Base-by-base conservation (phyloP, 2,888 invertebrate species). In the Mythimna impura region DNA sequence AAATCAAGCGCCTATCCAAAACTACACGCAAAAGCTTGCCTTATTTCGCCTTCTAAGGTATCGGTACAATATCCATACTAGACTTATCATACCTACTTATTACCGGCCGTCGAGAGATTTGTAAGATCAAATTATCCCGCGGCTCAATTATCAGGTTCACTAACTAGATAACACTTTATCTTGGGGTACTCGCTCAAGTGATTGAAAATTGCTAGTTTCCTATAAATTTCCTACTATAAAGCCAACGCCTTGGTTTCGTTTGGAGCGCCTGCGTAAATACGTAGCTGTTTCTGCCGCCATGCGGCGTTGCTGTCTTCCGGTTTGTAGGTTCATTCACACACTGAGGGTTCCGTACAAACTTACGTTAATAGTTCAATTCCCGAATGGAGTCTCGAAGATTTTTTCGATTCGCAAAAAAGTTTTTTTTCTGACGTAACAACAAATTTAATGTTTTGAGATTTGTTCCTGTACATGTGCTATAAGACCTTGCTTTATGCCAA, bases 261-360 rank as follows among this genome's bases (percentile, higher is more conserved):
- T 52, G 2, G 36, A 81, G 73, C 84, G 84, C 84, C 84, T 85
- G 62, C 63, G 50, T 36, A 78, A 73, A 76, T 60, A 30, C 7
- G 14, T 58, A 73, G 17, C 30, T 17, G 1, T 54, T 71, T 40
- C 47, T 71, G 14, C 36, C 30, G 6, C 47, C 9, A 14, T 17
- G 43, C 22, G 7, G 12, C n/a, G 17, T 75, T 76, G 76, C 70
- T 62, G 30, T 62, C 50, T 62, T 70, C 30, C 5, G n/a, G 22
- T 17, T 62, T 12, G 9, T 20, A 67, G 75, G 76, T 14, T 25
- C 25, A 25, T 25, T 30, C 30, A 30, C 30, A 3, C 30, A 30
- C 30, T 30, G 30, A 30, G 30, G 30, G 30, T 30, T 30, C 30
- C 30, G 30, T 30, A 30, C 2, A 30, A 30, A 30, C 30, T 30